A percentile compares a stretch with the other conserved stretches of the same genome.
These are phyloP conservation scores for Eupithecia centaureata DNA, from an alignment of 2,888 invertebrate genomes.

Conservation along the genomic window DNA sequence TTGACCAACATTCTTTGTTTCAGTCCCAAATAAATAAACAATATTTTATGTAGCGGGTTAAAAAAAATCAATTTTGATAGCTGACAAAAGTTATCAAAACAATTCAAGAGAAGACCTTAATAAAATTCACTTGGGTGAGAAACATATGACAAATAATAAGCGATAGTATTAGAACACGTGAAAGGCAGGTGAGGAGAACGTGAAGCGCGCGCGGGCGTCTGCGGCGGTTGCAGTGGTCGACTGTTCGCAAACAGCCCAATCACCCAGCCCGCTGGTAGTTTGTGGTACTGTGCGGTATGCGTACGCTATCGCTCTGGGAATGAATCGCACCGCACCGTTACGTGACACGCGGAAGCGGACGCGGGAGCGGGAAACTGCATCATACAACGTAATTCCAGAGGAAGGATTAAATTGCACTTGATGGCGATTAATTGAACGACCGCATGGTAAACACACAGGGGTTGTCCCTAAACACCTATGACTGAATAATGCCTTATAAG, in stretches of 20 bases:
- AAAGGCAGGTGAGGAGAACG: slow-evolving; percentile 63
- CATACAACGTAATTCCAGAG: slow-evolving; percentile 21
- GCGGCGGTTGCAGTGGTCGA: slow-evolving; percentile 44
- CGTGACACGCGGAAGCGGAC: slow-evolving; percentile 44
- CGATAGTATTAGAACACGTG: slow-evolving; percentile 30
- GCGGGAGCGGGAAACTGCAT: slow-evolving; percentile 35
- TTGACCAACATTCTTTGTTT: slow-evolving; percentile 67
- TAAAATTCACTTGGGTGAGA: slow-evolving; percentile 17
- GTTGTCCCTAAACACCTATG: too few species aligned
- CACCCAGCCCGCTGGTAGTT: slow-evolving; percentile 10
- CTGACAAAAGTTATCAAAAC: slow-evolving; percentile 43
- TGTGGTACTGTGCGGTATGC: slow-evolving; percentile 26
- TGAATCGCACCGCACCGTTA: slow-evolving; percentile 61
- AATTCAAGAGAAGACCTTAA: slow-evolving; percentile 34
- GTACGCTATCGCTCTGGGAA: slow-evolving; percentile 67
- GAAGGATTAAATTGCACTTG: slow-evolving; percentile 20
- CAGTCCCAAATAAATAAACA: slow-evolving; percentile 40
- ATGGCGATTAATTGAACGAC: not conserved
- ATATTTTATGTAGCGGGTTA: slow-evolving; percentile 11
- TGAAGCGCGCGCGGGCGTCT: slow-evolving; percentile 59
- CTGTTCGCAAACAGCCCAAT: slow-evolving; percentile 54
- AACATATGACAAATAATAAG: slow-evolving; percentile 8
- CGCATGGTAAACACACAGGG: not conserved
- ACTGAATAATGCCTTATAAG: not conserved
- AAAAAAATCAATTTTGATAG: slow-evolving; percentile 11